Evolutionary conservation across 2,113 vertebrate species (phyloP), one percentile per base, ranked within the genome.

Genomic region (Heliornis fulica): DNA sequence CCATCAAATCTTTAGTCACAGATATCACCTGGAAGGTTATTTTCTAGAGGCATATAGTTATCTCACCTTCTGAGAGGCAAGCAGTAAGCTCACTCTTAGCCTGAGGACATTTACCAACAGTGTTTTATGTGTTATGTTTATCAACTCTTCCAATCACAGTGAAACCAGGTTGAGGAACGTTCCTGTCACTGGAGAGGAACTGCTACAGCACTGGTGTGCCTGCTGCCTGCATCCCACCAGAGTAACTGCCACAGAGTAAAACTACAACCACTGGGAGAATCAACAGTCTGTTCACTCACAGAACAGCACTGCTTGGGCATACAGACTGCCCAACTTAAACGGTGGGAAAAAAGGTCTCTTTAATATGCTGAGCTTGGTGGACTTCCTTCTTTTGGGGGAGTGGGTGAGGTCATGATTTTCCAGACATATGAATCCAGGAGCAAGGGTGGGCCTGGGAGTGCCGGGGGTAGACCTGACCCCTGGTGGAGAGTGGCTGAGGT

Each of bases 161-260:
- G 88, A 96, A 97, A 34, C 70, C 82, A 86, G 53, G 53, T 84
- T 56, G 76, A 76, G 94, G 77, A 90, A 45, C 72, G 88, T 61
- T 87, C 71, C 88, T 87, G 82, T 63, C 85, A 82, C 84, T 86
- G 92, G 86, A 75, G 90, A 93, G 76, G 87, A 83, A 69, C 69
- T 89, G 70, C 97, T 93, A 94, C 94, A 95, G 89, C 65, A 93
- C 74, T 77, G 70, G 87, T 91, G 92, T 38, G 90, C n/a, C 28
- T 78, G 92, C 94, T n/a, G n/a, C n/a, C n/a, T n/a, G 9, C 41
- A 50, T 87, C 77, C 54, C 71, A 19, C 51, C 46, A 68, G 87
- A 71, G 48, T 12, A 57, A 32, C 77, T 60, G 68, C 68, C 16
- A 9, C 66, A 66, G 41, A 70, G 61, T 25, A 26, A 71, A 89